Percentiles rank a stretch among this genome's conserved stretches.
These are phyloP conservation scores for Pollenia angustigena DNA, from an alignment of 2,888 invertebrate species.

Conservation along the genomic window DNA sequence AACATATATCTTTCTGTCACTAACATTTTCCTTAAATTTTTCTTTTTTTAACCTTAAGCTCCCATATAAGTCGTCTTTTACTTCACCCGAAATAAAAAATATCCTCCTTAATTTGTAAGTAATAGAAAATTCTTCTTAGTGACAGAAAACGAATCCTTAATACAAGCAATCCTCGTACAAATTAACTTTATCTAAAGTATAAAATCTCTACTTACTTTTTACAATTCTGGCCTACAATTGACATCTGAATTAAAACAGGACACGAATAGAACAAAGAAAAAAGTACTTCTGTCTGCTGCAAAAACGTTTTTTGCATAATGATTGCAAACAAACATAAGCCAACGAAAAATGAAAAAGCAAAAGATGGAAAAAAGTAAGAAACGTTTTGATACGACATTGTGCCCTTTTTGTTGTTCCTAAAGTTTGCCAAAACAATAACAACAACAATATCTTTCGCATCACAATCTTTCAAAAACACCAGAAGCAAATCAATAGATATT, in stretches of 20 bases:
- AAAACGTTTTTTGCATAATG: conserved; percentile 55
- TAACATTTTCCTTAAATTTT: no score
- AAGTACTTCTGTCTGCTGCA: conserved; percentile 33
- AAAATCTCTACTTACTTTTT: conserved; percentile 27
- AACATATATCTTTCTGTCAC: no score
- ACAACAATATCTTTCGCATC: not conserved
- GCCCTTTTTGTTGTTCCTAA: conserved; percentile 26
- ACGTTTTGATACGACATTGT: not conserved
- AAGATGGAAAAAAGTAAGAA: not conserved
- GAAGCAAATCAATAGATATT: conserved; percentile 56
- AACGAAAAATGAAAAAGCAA: not conserved
- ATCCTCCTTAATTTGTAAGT: not conserved
- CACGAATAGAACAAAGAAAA: not conserved
- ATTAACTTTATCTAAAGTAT: conserved; percentile 35
- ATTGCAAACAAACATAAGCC: not conserved
- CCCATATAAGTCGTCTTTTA: no score
- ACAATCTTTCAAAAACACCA: not conserved
- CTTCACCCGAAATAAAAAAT: not conserved
- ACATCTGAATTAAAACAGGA: conserved; percentile 31
- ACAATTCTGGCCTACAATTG: conserved; percentile 33
- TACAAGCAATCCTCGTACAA: conserved; percentile 13
- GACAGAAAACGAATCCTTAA: conserved; percentile 1
- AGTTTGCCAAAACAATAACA: conserved; percentile 28
- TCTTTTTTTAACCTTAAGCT: no score
- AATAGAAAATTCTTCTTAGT: not conserved